Base-by-base conservation (phyloP, 2,797 vertebrate genomes). In the Mormyrus proboscirostris region DNA sequence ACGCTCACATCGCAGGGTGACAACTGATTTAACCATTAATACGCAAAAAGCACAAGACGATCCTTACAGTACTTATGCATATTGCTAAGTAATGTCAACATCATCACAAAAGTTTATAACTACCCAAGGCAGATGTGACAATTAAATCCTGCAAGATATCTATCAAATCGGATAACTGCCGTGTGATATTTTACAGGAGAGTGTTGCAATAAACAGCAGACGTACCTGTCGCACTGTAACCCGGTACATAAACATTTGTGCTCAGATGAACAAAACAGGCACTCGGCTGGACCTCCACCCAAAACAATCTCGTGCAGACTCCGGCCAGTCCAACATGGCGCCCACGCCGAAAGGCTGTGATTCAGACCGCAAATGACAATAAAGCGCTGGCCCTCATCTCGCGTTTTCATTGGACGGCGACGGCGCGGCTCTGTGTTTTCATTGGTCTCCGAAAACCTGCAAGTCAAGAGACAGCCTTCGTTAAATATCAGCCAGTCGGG, bases 171-270 rank as follows among this genome's bases (percentile, higher is more conserved):
- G 8, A 59, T 57, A 55, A 86, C 0, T 19, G 14, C 10, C 4
- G 47, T 2, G 12, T 16, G 14, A 4, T 86, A 57, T 86, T 16
- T 38, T 25, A 53, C 84, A n/a, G 49, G 2, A 38, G 10, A 82
- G 19, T 7, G 8, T 14, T 49, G 22, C 44, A 33, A 73, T 57
- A 55, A 25, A 47, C 38, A 44, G 25, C 38, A 38, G 76, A 92
- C 94, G 94, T 91, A 96, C 95, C 95, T 90, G 91, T 89, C 88
- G 90, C 87, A 2, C 50, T 89, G 93, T 89, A 91, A 47, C 85
- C 2, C 86, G 49, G 92, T 79, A 85, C 14, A 86, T 90, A 88
- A 89, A 91, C 94, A 94, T 94, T 51, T 65, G 55, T 44, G 29
- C 38, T 62, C 38, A 62, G 38, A 25, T 88, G 9, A 44, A 33